Evolutionary conservation across 2,888 invertebrate species (phyloP).

Genomic region (Anodontia alba): DNA sequence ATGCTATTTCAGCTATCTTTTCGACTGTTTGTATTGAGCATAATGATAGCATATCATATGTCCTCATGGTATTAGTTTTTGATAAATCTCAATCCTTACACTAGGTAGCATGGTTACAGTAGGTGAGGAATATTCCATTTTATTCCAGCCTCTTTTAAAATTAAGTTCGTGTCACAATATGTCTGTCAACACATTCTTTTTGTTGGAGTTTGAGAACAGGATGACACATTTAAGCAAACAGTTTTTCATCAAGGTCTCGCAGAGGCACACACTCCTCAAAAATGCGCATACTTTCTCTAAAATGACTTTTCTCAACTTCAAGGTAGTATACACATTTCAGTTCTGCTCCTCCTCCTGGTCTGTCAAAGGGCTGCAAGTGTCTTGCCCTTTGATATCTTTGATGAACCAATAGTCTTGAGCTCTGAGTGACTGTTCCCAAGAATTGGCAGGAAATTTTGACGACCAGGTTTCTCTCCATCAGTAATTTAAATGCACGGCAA

Average conservation of each 20-base stretch:
- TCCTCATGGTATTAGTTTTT: too few species aligned
- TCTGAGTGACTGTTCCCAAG: neutral
- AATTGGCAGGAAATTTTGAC: neutral
- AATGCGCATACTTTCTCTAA: neutral
- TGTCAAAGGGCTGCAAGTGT: neutral
- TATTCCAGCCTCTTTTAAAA: too few species aligned
- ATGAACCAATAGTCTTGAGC: neutral
- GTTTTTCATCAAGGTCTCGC: neutral
- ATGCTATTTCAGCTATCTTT: too few species aligned
- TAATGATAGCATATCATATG: too few species aligned
- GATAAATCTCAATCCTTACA: too few species aligned
- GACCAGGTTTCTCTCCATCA: conserved; percentile 4
- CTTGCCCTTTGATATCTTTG: neutral
- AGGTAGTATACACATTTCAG: neutral
- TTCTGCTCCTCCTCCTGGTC: conserved; percentile 6
- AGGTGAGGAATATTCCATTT: too few species aligned
- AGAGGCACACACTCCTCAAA: conserved; percentile 3
- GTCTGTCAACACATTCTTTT: too few species aligned
- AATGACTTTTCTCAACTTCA: neutral
- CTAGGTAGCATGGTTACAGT: too few species aligned
- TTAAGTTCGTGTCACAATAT: too few species aligned
- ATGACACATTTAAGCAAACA: neutral
- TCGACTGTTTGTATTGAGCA: too few species aligned
- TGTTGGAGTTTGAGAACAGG: too few species aligned
- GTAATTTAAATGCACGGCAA: conserved; percentile 21